Evolutionary conservation across 2,888 invertebrate species (phyloP).

Genomic region (Anoncus sp.): DNA sequence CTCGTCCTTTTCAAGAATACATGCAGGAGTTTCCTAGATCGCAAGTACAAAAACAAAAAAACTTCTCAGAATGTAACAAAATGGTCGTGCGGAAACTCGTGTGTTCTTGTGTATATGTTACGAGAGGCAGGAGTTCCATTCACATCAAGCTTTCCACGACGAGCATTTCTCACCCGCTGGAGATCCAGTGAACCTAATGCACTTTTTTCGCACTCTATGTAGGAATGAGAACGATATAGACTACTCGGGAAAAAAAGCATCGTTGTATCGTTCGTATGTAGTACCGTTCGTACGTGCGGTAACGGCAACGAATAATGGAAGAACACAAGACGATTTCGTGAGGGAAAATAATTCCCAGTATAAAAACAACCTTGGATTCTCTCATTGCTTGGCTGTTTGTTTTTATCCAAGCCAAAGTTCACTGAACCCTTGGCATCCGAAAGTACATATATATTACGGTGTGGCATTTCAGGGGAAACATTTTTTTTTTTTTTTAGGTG

Average conservation of each 20-base stretch:
- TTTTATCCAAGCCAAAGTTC: neutral
- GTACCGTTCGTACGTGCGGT: constrained; percentile 11
- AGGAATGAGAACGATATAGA: constrained; percentile 22
- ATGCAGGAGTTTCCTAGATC: neutral
- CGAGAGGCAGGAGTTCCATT: constrained; percentile 22
- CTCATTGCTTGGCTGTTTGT: neutral
- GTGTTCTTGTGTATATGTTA: constrained; percentile 24
- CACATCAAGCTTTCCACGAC: constrained; percentile 43
- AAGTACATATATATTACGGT: neutral
- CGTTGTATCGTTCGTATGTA: constrained; percentile 29
- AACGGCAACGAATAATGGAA: constrained; percentile 39
- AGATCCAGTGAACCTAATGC: constrained; percentile 38
- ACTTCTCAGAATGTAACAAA: constrained; percentile 22
- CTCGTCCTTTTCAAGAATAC: neutral
- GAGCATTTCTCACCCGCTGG: constrained; percentile 34
- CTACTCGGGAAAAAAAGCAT: constrained; percentile 23
- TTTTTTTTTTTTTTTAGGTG: neutral
- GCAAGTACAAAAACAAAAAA: neutral
- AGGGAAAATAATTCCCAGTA: constrained; percentile 21
- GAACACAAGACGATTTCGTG: constrained; percentile 20
- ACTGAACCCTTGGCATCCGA: neutral
- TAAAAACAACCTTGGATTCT: constrained; percentile 16
- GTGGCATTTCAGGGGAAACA: no score
- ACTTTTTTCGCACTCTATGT: constrained; percentile 44
- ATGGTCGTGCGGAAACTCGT: constrained; percentile 1